These are phyloP conservation scores for Pteronotus mesoamericanus DNA, from an alignment of 2,797 vertebrate genomes.

Conservation along the genomic window DNA sequence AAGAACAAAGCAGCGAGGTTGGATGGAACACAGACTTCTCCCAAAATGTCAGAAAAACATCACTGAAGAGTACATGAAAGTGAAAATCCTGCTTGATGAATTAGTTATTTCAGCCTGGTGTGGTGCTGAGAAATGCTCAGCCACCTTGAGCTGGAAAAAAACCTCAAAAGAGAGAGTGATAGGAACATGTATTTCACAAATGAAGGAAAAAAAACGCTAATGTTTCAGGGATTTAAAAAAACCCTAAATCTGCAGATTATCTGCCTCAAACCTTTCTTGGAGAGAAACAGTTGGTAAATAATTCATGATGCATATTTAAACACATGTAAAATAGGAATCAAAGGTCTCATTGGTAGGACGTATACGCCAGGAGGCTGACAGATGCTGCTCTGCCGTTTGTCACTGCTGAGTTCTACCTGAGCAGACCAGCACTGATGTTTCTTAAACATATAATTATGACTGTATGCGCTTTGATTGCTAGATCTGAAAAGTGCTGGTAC, in stretches of 20 bases:
- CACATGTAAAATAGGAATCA: neutral
- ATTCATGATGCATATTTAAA: constrained; percentile 18
- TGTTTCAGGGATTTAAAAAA: constrained; percentile 32
- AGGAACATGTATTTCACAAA: neutral
- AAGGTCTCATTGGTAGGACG: neutral
- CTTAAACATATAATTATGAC: neutral
- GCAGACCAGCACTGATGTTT: neutral
- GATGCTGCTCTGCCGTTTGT: neutral
- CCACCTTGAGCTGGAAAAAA: neutral
- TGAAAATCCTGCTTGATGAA: neutral
- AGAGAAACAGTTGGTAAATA: constrained; percentile 13
- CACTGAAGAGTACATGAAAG: neutral
- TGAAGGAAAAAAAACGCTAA: neutral
- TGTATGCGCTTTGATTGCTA: neutral
- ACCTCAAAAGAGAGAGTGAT: neutral
- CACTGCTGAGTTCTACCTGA: neutral
- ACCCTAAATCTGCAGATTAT: neutral
- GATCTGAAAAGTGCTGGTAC: neutral
- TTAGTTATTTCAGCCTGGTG: constrained; percentile 14
- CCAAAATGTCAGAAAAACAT: neutral
- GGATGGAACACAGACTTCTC: neutral
- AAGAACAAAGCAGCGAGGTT: neutral
- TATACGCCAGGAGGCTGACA: neutral
- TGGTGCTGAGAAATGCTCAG: neutral
- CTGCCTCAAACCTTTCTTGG: neutral